These are phyloP conservation scores for Ptychoptera contaminata DNA, from an alignment of 2,888 invertebrate genomes.

Conservation along the genomic window DNA sequence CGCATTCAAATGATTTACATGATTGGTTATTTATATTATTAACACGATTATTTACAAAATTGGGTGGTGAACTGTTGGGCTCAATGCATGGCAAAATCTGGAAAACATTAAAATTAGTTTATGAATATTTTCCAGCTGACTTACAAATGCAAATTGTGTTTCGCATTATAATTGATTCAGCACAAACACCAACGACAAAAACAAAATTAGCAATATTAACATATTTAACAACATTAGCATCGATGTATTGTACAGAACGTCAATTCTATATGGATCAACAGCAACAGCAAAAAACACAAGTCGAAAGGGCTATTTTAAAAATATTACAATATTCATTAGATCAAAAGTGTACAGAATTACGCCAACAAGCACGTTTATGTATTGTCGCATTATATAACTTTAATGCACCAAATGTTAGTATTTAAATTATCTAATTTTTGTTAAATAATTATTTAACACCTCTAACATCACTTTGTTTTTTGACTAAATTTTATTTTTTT, in stretches of 20 bases:
- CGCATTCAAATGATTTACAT: constrained; percentile 73
- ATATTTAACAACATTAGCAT: constrained; percentile 53
- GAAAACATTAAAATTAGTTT: constrained; percentile 64
- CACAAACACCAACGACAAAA: constrained; percentile 78
- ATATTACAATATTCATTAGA: constrained; percentile 54
- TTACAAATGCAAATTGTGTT: constrained; percentile 47
- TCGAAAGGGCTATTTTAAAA: constrained; percentile 54
- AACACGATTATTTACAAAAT: constrained; percentile 71
- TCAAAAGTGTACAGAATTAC: constrained; percentile 53
- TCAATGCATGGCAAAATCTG: constrained; percentile 85
- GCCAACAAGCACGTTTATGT: constrained; percentile 47
- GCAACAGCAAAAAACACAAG: constrained; percentile 17
- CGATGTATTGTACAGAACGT: constrained; percentile 38
- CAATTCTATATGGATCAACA: constrained; percentile 27
- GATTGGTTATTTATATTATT: constrained; percentile 90
- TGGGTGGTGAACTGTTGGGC: constrained; percentile 79
- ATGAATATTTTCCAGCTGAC: constrained; percentile 50
- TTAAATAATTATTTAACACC: not conserved
- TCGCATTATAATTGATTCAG: constrained; percentile 76
- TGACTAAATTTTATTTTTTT: constrained; percentile 17
- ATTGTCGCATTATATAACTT: constrained; percentile 80
- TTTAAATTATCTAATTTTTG: not conserved
- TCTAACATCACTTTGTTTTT: not conserved
- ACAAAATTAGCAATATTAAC: constrained; percentile 62
- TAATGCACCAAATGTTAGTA: constrained; percentile 53